phyloP scores from a whole-genome alignment of 2,797 vertebrate species.

The Sebastes hubbsi region DNA sequence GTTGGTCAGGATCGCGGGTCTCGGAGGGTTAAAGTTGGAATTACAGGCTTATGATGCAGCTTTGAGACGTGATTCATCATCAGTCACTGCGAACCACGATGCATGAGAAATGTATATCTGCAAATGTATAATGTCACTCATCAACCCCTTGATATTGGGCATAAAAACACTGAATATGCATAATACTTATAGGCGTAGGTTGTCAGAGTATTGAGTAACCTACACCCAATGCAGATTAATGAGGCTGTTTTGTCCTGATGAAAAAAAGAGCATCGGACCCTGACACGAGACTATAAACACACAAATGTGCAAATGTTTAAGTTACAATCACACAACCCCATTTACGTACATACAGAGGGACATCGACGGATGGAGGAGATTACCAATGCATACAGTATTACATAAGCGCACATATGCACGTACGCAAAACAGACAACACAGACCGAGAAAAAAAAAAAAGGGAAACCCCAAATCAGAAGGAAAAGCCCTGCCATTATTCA shows the following conservation, averaged over 20 bases:
- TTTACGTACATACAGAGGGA: conserved; percentile 1
- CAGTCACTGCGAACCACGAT: not conserved
- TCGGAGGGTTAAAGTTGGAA: not conserved
- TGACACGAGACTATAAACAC: conserved; percentile 2
- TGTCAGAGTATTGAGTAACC: not conserved
- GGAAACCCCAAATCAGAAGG: not conserved
- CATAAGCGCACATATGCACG: not conserved
- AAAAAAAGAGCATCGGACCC: not conserved
- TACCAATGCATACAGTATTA: not conserved
- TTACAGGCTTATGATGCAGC: not conserved
- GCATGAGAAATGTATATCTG: not conserved
- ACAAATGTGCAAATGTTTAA: conserved; percentile 3
- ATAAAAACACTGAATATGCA: not conserved
- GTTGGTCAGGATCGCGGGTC: too few species aligned
- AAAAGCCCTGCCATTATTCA: conserved; percentile 20
- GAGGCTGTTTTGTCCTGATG: not conserved
- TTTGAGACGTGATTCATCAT: not conserved
- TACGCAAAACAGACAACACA: not conserved
- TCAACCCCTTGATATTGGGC: not conserved
- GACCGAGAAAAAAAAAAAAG: not conserved
- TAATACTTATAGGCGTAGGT: not conserved
- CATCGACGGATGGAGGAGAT: not conserved
- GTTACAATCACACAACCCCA: not conserved
- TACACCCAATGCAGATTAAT: not conserved
- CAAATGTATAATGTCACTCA: not conserved